Evolutionary conservation across 2,113 vertebrate species (phyloP).

Genomic region (Poeciliopsis turrubarensis): DNA sequence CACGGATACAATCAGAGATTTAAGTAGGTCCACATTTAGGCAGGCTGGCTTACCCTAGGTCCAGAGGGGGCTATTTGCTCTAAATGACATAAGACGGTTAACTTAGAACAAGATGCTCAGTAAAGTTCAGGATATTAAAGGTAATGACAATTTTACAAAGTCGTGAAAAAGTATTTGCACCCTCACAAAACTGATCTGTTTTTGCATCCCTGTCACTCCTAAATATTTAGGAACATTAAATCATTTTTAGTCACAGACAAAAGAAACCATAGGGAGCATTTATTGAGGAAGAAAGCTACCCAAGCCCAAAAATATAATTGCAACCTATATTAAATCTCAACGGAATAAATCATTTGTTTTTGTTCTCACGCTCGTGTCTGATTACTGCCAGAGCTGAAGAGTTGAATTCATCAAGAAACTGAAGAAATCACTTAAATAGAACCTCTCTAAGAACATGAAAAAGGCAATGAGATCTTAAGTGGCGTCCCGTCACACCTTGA

Average conservation of each 20-base stretch:
- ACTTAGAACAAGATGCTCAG: conserved; percentile 23
- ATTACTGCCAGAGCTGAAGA: background rate
- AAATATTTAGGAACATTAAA: background rate
- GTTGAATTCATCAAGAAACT: background rate
- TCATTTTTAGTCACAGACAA: background rate
- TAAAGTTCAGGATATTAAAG: conserved; percentile 12
- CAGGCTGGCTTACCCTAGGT: conserved; percentile 38
- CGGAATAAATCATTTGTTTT: background rate
- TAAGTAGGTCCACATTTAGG: conserved; percentile 38
- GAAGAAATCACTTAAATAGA: background rate
- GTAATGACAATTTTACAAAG: conserved; percentile 15
- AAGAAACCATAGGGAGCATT: background rate
- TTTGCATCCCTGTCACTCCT: background rate
- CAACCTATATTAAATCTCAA: background rate
- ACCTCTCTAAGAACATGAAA: no score
- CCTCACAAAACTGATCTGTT: background rate
- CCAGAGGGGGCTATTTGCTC: conserved; percentile 9
- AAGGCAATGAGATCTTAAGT: background rate
- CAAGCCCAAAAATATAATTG: background rate
- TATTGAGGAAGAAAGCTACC: background rate
- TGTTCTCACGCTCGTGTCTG: background rate
- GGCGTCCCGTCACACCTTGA: background rate
- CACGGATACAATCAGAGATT: conserved; percentile 59
- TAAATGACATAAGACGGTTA: conserved; percentile 18
- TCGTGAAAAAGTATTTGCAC: background rate